These are phyloP conservation scores for Actenoides hombroni DNA, from an alignment of 2,113 vertebrate genomes.

Conservation along the genomic window DNA sequence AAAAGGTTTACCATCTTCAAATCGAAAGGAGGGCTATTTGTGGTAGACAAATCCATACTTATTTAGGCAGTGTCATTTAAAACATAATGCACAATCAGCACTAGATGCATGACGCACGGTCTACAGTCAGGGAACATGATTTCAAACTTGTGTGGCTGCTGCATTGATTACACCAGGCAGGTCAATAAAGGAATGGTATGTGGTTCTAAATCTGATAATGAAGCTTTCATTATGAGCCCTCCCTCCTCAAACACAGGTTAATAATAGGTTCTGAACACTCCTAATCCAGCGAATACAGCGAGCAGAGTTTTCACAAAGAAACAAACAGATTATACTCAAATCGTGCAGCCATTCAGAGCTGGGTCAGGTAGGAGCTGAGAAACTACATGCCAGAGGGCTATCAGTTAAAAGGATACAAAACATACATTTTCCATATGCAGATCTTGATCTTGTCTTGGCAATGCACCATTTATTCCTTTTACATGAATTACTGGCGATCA, in stretches of 20 bases:
- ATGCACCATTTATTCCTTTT: not conserved
- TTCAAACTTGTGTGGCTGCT: slow-evolving; percentile 72
- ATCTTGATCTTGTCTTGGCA: not conserved
- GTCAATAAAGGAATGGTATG: slow-evolving; percentile 83
- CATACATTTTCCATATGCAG: not conserved
- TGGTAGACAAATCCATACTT: slow-evolving; percentile 64
- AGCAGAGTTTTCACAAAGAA: slow-evolving; percentile 5
- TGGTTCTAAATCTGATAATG: slow-evolving; percentile 83
- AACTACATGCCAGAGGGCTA: not conserved
- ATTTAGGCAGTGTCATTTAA: slow-evolving; percentile 63
- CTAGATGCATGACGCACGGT: not conserved
- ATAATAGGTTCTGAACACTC: slow-evolving; percentile 74
- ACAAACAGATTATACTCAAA: not conserved
- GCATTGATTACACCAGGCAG: slow-evolving; percentile 80
- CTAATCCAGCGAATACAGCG: not conserved
- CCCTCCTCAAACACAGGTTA: slow-evolving; percentile 72
- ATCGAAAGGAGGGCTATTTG: not conserved
- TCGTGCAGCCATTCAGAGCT: not conserved
- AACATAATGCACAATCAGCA: slow-evolving; percentile 75
- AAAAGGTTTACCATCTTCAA: slow-evolving; percentile 19
- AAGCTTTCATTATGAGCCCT: slow-evolving; percentile 77
- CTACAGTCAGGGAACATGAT: slow-evolving; percentile 72
- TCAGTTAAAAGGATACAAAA: not conserved
- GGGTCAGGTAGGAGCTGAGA: not conserved
- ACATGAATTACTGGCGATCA: not conserved